phyloP scores from a whole-genome alignment of 2,113 vertebrate genomes.

The Copsychus sechellarum region DNA sequence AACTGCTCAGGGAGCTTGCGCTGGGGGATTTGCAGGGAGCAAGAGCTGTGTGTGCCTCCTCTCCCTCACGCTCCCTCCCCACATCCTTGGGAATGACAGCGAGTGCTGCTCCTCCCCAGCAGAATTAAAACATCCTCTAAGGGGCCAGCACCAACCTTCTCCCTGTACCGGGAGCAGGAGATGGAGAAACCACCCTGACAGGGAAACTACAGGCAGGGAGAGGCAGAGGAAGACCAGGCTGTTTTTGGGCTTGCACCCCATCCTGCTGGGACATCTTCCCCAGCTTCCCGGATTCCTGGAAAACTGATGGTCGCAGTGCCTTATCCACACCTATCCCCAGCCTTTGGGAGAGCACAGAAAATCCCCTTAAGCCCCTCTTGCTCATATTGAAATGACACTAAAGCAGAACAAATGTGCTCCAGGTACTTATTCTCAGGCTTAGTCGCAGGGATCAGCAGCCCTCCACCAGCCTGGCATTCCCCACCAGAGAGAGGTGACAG shows the following conservation, averaged over 20 bases:
- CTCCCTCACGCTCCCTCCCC: background rate
- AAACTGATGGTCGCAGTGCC: background rate
- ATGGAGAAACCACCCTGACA: fast-evolving
- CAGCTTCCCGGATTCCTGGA: background rate
- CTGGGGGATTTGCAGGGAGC: fast-evolving
- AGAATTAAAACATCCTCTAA: background rate
- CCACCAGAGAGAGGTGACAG: fast-evolving
- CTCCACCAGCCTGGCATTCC: fast-evolving
- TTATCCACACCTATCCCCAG: background rate
- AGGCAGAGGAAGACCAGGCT: background rate
- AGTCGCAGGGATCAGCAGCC: background rate
- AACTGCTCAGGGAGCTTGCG: background rate
- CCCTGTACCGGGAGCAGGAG: background rate
- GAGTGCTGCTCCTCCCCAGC: background rate
- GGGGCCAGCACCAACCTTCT: background rate
- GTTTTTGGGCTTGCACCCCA: background rate
- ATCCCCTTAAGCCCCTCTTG: slow-evolving; percentile 35
- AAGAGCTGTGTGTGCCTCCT: fast-evolving
- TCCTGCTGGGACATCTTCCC: background rate
- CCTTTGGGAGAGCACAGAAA: slow-evolving; percentile 36
- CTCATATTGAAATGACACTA: slow-evolving; percentile 25
- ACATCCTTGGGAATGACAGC: fast-evolving
- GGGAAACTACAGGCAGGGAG: background rate
- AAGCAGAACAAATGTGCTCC: slow-evolving; percentile 47
- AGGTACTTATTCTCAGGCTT: slow-evolving; percentile 17